Evolutionary conservation across 1,140 invertebrate genomes (phyloP), one percentile per base, ranked within the genome.

Genomic region (Drosophila kohkoa): DNA sequence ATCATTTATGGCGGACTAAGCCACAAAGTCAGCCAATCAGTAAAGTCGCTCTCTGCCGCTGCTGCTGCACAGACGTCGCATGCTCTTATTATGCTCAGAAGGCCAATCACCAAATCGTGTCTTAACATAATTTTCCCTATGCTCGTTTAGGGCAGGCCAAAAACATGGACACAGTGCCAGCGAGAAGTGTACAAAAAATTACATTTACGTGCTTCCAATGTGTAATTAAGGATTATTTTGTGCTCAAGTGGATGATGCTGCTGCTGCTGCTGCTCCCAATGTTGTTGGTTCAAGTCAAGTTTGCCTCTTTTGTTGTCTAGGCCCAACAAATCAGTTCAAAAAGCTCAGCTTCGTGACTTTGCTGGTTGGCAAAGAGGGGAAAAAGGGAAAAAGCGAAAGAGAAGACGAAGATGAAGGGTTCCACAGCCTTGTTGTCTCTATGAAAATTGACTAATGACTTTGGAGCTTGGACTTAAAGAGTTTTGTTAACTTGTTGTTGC

Each of bases 191-290:
- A 87, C 81, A 88, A 87, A 88, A 87, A 88, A 88, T 88, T 88
- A 89, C 83, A 89, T 88, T 89, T 88, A 88, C 83, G 83, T 88
- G 83, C 83, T 89, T 89, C 77, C 83, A 88, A 88, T 88, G 83
- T 88, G 83, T 88, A 88, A 88, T 88, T 88, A 88, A 88, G 83
- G 83, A 88, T 88, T 88, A 88, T 87, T 88, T 88, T 83, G 83
- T 88, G 83, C 83, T 83, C 80, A 87, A 87, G 83, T 87, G 83
- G 72, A 72, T 72, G 55, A 58, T 55, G 62, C 49, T 65, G 35
- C 63, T 55, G 62, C 46, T 65, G 35, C 66, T 54, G 57, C 51
- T 74, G 43, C 63, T 75, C 20, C 49, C 46, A 10, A n/a, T 46
- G 32, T 28, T 15, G 16, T 46, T 16, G 1, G 28, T 20, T 57